Evolutionary conservation across 2,888 invertebrate species (phyloP).

Genomic region (Saturnia japonica): DNA sequence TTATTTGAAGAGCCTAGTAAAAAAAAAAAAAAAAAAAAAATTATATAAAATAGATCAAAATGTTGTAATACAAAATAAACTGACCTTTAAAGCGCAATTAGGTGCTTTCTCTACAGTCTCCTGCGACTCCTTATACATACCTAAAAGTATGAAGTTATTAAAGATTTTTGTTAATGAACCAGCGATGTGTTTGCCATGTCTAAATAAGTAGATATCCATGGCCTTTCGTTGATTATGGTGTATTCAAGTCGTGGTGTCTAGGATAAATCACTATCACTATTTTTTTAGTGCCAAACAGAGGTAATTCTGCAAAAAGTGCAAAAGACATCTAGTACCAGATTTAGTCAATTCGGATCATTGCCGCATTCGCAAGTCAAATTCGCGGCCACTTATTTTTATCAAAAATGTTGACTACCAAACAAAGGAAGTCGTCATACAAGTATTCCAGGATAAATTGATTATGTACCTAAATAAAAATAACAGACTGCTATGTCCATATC

Average conservation of each 20-base stretch:
- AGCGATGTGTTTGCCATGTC: neutral
- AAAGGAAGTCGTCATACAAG: neutral
- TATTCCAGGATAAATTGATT: neutral
- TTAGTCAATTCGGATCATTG: neutral
- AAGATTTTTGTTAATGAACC: neutral
- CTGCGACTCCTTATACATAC: conserved; percentile 85
- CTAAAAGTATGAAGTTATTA: conserved; percentile 46
- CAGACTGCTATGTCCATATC: conserved; percentile 94
- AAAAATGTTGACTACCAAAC: neutral
- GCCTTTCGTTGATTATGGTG: too few species aligned
- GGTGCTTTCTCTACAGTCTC: conserved; percentile 85
- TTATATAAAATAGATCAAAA: neutral
- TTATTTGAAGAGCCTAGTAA: too few species aligned
- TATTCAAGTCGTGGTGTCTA: too few species aligned
- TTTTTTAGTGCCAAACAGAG: too few species aligned
- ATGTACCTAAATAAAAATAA: conserved; percentile 93
- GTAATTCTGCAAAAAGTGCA: too few species aligned
- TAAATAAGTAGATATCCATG: neutral
- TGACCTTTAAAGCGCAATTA: conserved; percentile 83
- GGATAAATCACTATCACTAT: too few species aligned
- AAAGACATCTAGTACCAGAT: too few species aligned
- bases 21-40: too few species aligned
- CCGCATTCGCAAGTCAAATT: neutral
- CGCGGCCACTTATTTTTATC: neutral
- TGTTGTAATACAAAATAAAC: neutral